These are phyloP conservation scores for Babylonia areolata DNA, from an alignment of 1,140 invertebrate genomes.

Conservation along the genomic window DNA sequence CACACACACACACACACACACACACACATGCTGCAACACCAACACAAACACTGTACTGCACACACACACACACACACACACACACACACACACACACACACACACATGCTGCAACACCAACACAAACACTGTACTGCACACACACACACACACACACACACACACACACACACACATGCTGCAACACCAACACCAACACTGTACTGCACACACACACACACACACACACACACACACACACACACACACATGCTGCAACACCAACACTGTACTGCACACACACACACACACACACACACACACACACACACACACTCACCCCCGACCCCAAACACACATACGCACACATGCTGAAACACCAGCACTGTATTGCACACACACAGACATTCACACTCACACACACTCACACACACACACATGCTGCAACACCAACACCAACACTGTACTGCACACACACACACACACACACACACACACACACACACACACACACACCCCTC, in stretches of 20 bases:
- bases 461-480: not conserved
- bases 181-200: too few relatives aligned
- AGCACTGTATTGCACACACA: not conserved
- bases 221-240: not conserved
- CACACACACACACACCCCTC: conserved; percentile 73
- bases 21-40: not conserved
- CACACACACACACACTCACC: too few relatives aligned
- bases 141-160: too few relatives aligned
- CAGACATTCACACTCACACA: not conserved
- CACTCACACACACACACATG: not conserved
- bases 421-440: too few relatives aligned
- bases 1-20: not conserved
- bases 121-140: too few relatives aligned
- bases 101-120: too few relatives aligned
- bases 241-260: not conserved
- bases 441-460: conserved; percentile 1
- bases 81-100: not conserved
- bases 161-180: not conserved
- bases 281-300: too few relatives aligned
- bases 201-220: conserved; percentile 9
- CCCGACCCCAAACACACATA: too few relatives aligned
- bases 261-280: not conserved
- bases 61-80: not conserved
- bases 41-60: not conserved
- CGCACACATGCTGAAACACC: not conserved